Evolutionary conservation across 2,797 vertebrate genomes (phyloP), one percentile per base, ranked within the genome.

Genomic region (Coilia nasus): DNA sequence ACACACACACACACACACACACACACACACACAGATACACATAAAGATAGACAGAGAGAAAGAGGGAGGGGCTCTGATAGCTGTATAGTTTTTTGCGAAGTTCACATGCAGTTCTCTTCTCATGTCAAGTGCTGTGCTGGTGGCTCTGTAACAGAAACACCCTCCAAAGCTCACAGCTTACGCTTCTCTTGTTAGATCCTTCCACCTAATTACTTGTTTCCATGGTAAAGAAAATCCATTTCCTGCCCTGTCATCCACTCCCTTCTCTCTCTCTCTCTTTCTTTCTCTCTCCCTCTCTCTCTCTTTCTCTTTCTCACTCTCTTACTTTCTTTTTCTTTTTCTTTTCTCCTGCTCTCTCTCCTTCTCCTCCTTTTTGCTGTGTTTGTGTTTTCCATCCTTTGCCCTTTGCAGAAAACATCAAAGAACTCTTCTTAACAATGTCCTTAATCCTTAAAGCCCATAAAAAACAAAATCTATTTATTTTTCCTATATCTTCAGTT

Each of bases 191-290:
- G 17, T 84, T 83, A 85, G 28, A 84, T 83, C 47, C 4, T 60
- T 44, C 14, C 50, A 64, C 85, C 86, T 89, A 87, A 89, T 89
- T 89, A 89, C 25, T 86, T 85, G 85, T 78, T 80, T 87, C 82
- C 1, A 11, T 60, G 85, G 83, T 35, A 82, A 78, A 35, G 85
- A 31, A 86, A 88, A 87, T 88, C 86, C 12, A 87, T 87, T 85
- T 85, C 83, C 78, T 84, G 81, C 54, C 86, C 85, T 90, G 84
- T 88, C 81, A 86, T 87, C 15, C 62, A 83, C 35, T 67, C 28
- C 57, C 41, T 71, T 82, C 80, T 81, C 83, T 82, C 28, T 83
- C 54, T 82, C 41, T 64, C 81, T 84, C 56, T 81, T 64, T 87
- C 50, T 85, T 84, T 82, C 83, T 31, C 82, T 62, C 62, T 80